phyloP scores from a whole-genome alignment of 2,888 invertebrate species.

The Ethmia dodecea region DNA sequence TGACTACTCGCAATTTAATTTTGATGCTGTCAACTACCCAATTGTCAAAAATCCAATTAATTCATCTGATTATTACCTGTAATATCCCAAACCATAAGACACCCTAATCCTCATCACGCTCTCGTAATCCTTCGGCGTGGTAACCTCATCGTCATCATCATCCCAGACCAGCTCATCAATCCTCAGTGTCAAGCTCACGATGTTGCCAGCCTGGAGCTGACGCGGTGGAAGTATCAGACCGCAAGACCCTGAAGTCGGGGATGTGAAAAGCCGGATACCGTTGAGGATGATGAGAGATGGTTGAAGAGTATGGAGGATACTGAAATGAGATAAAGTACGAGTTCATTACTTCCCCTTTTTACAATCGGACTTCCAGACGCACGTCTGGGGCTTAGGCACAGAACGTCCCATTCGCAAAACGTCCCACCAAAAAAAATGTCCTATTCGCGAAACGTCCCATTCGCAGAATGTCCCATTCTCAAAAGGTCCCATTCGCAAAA shows the following conservation, averaged over 20 bases:
- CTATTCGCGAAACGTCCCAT: no score
- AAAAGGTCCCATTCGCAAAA: no score
- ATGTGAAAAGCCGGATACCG: constrained; percentile 46
- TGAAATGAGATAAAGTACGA: no score
- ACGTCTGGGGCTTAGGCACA: no score
- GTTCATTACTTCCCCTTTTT: no score
- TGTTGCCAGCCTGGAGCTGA: constrained; percentile 23
- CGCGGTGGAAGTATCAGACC: constrained; percentile 52
- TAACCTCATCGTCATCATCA: background rate
- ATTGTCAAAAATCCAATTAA: background rate
- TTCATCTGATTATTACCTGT: constrained; percentile 28
- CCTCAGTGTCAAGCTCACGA: constrained; percentile 24
- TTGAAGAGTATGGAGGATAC: constrained; percentile 48
- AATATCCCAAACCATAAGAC: constrained; percentile 32
- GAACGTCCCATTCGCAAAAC: no score
- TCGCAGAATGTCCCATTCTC: no score
- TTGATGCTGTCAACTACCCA: no score
- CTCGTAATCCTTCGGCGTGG: background rate
- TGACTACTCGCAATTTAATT: no score
- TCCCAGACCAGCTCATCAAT: constrained; percentile 7
- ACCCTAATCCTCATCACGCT: constrained; percentile 25
- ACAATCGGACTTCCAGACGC: no score
- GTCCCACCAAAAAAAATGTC: no score
- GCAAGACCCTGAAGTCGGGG: constrained; percentile 53
- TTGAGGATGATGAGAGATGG: constrained; percentile 48